Base-by-base conservation (phyloP, 1,140 invertebrate species). In the Bombus soroeensis region DNA sequence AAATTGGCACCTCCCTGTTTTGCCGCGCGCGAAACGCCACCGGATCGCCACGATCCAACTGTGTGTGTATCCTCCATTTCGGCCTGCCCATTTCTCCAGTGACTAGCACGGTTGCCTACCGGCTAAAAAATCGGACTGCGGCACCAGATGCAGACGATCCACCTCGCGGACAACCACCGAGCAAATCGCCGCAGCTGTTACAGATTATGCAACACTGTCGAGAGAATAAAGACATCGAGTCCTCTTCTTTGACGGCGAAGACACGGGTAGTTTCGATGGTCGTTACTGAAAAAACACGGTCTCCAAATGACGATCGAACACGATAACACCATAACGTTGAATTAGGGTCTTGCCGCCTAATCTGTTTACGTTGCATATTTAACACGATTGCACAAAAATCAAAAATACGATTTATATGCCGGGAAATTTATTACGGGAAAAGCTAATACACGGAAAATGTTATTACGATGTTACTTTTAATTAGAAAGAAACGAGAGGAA, bases 151-250 rank as follows among this genome's bases (percentile, higher is more conserved):
- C 57, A 64, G 53, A 4, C 25, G 73, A 81, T 85, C 73, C 12
- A 39, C 37, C 71, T n/a, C 41, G 71, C 41, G 25, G 1, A 37
- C 34, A 53, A 25, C 25, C 22, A 74, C 1, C 71, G 80, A 74
- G 57, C 32, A 28, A 64, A 71, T 72, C 47, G 86, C 68, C 77
- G 77, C 90, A 93, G 89, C 91, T 93, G 92, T 90, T 86, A 86
- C 79, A 70, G 90, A 92, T 92, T 91, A 90, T 88, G 83, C 79
- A 89, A 90, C 81, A 32, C 70, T 32, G 80, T 53, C 43, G 47
- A 62, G 47, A 73, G 82, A 90, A 91, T 92, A 88, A 92, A 93
- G 91, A 91, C 89, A 90, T 93, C 87, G 85, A 62, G 80, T 66
- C 59, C 34, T 32, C 28, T 70, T 13, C 39, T 70, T 74, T 43